Percentiles rank a stretch among this genome's conserved stretches.
These are phyloP conservation scores for Pammene fasciana DNA, from an alignment of 2,888 invertebrate species.

Conservation along the genomic window DNA sequence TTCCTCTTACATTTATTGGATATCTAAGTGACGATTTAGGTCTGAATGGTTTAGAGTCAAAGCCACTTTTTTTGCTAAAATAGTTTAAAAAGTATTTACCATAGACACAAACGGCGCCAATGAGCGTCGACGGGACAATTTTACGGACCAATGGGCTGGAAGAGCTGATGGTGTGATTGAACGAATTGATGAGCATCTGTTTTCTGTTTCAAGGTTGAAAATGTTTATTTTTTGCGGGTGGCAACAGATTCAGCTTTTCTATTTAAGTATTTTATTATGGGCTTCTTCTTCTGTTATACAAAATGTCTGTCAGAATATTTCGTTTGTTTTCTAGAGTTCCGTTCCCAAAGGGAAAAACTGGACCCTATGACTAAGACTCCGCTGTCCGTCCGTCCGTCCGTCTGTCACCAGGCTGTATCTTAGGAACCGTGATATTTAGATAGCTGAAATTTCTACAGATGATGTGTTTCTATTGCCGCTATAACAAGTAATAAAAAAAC, in stretches of 20 bases:
- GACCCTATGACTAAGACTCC: no score
- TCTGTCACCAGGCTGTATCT: no score
- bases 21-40: not conserved
- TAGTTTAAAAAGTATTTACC: constrained; percentile 13
- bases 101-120: constrained; percentile 12
- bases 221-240: not conserved
- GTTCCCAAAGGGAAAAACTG: no score
- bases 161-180: constrained; percentile 48
- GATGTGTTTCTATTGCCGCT: no score
- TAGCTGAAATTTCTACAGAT: no score
- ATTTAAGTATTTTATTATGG: not conserved
- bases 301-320: no score
- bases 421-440: no score
- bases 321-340: no score
- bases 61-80: not conserved
- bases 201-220: constrained; percentile 40
- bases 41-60: not conserved
- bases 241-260: not conserved
- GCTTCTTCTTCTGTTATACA: no score
- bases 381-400: no score
- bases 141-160: constrained; percentile 60
- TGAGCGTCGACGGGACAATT: constrained; percentile 53
- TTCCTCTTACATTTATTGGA: not conserved
- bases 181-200: constrained; percentile 37
- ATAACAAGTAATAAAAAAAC: no score